These are phyloP conservation scores for Morus bassanus DNA, from an alignment of 2,797 vertebrate genomes.

Conservation along the genomic window DNA sequence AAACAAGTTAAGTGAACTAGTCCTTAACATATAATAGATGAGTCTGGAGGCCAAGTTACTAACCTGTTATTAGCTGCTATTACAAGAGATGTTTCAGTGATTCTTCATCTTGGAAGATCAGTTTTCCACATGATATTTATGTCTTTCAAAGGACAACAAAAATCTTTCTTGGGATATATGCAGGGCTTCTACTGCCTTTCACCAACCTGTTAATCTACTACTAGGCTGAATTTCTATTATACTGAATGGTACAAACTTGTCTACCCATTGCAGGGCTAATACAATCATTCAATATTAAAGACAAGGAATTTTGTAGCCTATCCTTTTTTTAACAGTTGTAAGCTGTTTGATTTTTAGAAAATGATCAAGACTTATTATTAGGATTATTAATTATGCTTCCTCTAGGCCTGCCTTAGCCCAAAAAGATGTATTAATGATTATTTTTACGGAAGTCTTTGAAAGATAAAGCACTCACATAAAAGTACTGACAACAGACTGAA, in stretches of 20 bases:
- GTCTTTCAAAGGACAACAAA: background rate
- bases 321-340: background rate
- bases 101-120: background rate
- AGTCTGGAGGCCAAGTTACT: background rate
- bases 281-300: background rate
- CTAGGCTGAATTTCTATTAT: background rate
- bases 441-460: conserved; percentile 13
- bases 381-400: background rate
- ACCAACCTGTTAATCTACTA: background rate
- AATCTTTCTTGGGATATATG: background rate
- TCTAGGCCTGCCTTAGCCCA: background rate
- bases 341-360: background rate
- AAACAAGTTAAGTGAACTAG: conserved; percentile 26
- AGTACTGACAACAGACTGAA: background rate
- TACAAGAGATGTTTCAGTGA: background rate
- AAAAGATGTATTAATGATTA: background rate
- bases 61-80: conserved; percentile 25
- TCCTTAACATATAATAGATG: background rate
- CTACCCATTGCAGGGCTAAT: background rate
- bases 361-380: background rate
- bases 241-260: background rate
- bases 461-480: background rate
- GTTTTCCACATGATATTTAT: background rate
- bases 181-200: background rate
- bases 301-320: background rate